These are phyloP conservation scores for Drosophila sp. DNA, from an alignment of 1,140 invertebrate genomes.

Conservation along the genomic window DNA sequence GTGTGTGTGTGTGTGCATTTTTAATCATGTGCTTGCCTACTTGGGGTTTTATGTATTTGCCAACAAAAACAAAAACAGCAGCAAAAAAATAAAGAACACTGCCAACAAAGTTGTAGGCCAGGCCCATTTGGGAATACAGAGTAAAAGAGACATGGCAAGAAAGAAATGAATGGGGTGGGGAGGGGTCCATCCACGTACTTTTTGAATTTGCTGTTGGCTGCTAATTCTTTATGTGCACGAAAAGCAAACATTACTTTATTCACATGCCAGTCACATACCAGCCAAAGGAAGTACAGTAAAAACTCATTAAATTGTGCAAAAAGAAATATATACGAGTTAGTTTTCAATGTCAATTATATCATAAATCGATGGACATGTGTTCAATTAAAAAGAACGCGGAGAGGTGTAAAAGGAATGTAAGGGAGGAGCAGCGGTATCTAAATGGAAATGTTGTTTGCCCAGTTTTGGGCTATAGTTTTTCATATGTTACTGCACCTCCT, in stretches of 20 bases:
- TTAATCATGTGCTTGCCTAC: constrained; percentile 79
- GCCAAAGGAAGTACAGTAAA: constrained; percentile 66
- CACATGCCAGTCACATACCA: constrained; percentile 30
- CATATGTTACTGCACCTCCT: neutral
- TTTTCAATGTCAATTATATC: constrained; percentile 67
- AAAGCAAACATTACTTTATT: constrained; percentile 29
- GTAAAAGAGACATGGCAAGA: constrained; percentile 42
- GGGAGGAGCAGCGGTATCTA: neutral
- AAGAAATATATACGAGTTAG: constrained; percentile 47
- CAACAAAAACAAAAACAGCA: constrained; percentile 31
- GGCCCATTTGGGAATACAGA: constrained; percentile 69
- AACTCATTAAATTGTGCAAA: constrained; percentile 59
- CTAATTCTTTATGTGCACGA: constrained; percentile 79
- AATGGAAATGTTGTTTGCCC: constrained; percentile 14
- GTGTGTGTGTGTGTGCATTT: constrained; percentile 61
- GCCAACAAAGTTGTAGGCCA: constrained; percentile 63
- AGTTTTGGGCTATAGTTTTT: constrained; percentile 25
- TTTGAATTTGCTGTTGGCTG: constrained; percentile 35
- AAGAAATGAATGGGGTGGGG: neutral
- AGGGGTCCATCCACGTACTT: constrained; percentile 56
- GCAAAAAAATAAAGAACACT: constrained; percentile 20
- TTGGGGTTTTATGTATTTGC: constrained; percentile 51
- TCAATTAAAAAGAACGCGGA: constrained; percentile 51
- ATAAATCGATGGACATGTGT: constrained; percentile 60
- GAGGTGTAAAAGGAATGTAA: neutral